These are phyloP conservation scores for Pseudomyrmex pallidus DNA, from an alignment of 1,140 invertebrate species.

Conservation along the genomic window DNA sequence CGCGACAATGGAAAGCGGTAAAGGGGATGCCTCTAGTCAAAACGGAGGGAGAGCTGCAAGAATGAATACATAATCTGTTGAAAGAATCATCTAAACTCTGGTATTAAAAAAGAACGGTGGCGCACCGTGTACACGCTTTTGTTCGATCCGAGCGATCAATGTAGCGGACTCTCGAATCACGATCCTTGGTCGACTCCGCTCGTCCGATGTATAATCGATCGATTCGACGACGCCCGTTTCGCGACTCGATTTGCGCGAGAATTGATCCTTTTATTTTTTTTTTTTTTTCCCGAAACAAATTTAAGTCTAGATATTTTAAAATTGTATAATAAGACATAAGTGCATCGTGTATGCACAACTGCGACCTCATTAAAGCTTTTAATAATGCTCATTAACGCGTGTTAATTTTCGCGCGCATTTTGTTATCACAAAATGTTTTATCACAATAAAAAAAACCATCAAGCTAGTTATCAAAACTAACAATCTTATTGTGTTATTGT, in stretches of 20 bases:
- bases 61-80: constrained; percentile 59
- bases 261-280: not conserved
- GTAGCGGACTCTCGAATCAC: not conserved
- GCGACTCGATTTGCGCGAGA: not conserved
- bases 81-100: constrained; percentile 33
- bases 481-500: not conserved
- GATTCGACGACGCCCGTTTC: not conserved
- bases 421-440: too few relatives aligned
- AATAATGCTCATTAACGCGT: too few relatives aligned
- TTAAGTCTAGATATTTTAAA: too few relatives aligned
- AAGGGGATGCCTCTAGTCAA: not conserved
- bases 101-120: not conserved
- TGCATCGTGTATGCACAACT: too few relatives aligned
- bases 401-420: too few relatives aligned
- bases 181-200: not conserved
- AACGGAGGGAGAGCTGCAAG: constrained; percentile 6
- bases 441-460: too few relatives aligned
- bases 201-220: not conserved
- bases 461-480: not conserved
- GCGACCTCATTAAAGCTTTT: too few relatives aligned
- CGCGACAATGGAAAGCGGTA: constrained; percentile 63
- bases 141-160: constrained; percentile 15
- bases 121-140: not conserved
- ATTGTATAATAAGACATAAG: too few relatives aligned
- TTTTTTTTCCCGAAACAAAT: not conserved